Evolutionary conservation across 2,888 invertebrate species (phyloP).

Genomic region (Copidosoma aretas): DNA sequence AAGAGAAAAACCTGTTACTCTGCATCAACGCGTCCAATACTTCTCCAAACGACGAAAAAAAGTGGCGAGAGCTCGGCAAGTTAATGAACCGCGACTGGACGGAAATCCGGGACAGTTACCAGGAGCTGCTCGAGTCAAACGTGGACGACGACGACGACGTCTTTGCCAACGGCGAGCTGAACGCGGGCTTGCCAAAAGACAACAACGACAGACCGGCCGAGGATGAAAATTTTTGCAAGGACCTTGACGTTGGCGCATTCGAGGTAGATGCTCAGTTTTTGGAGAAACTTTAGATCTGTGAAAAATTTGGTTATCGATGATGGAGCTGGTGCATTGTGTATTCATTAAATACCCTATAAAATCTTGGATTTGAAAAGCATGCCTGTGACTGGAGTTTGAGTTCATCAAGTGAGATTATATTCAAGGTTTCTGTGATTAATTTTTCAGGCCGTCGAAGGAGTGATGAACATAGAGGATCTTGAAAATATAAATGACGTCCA

Average conservation of each 20-base stretch:
- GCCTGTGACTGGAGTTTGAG: too few species aligned
- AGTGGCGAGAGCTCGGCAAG: slow-evolving; percentile 22
- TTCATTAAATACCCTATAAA: too few species aligned
- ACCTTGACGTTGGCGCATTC: too few species aligned
- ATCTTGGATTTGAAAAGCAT: too few species aligned
- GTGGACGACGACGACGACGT: background rate
- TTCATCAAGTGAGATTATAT: too few species aligned
- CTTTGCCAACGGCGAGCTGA: background rate
- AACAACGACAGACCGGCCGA: too few species aligned
- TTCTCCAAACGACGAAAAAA: slow-evolving; percentile 6
- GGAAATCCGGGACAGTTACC: slow-evolving; percentile 20
- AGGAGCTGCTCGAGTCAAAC: slow-evolving; percentile 13
- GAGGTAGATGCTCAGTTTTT: too few species aligned
- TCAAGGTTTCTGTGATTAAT: too few species aligned
- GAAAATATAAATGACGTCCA: background rate
- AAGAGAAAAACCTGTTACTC: background rate
- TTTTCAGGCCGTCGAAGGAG: background rate
- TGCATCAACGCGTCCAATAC: background rate
- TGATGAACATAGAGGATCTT: slow-evolving; percentile 1
- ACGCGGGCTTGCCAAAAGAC: background rate
- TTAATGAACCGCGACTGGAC: slow-evolving; percentile 23
- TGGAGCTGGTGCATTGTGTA: too few species aligned
- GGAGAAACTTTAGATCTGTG: too few species aligned
- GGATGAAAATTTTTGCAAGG: too few species aligned
- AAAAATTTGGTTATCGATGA: too few species aligned